Base-by-base conservation (phyloP, 2,797 vertebrate species). In the Natrix natrix region DNA sequence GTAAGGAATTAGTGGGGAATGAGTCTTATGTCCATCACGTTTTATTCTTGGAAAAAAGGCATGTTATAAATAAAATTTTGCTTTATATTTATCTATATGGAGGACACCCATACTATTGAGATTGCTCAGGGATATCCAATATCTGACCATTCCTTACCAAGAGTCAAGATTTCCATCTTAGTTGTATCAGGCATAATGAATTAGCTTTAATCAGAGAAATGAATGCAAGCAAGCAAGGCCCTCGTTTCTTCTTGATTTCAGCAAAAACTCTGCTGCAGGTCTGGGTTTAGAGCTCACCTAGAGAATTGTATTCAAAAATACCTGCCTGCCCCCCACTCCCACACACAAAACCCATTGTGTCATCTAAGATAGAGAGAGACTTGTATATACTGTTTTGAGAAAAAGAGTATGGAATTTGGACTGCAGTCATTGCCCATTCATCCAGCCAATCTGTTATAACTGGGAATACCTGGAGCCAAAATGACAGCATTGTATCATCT, bases 401-500 rank as follows among this genome's bases (percentile, higher is more conserved):
- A 57, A 43, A 26, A 37, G n/a, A n/a, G 22, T 61, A 8, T 55
- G 8, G 22, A 20, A 22, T 86, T 48, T 56, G 11, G 74, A 86
- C 17, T 17, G 90, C 55, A 60, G 16, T 22, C 4, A 17, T 56
- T n/a, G 3, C 6, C 11, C 20, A 24, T 10, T 63, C 55, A 20
- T 74, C 16, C 6, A 17, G 87, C n/a, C 16, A 5, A 83, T n/a
- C 32, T 87, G 56, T 28, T 5, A 10, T 69, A 14, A 14, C 28
- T 57, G 28, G 56, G 63, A 59, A 69, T 66, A 6, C 60, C 60
- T 0, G 48, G 66, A 92, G 95, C 91, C 89, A 95, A 96, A 95
- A 86, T 93, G 91, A 93, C 96, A 28, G 94, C 96, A 96, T 95
- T 95, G 93, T 94, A 95, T 95, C 91, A 93, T 94, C 94, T 92